Evolutionary conservation across 35 echinoderm and acorn worm species (phyloP).

Genomic region (Holothuria glaberrima): DNA sequence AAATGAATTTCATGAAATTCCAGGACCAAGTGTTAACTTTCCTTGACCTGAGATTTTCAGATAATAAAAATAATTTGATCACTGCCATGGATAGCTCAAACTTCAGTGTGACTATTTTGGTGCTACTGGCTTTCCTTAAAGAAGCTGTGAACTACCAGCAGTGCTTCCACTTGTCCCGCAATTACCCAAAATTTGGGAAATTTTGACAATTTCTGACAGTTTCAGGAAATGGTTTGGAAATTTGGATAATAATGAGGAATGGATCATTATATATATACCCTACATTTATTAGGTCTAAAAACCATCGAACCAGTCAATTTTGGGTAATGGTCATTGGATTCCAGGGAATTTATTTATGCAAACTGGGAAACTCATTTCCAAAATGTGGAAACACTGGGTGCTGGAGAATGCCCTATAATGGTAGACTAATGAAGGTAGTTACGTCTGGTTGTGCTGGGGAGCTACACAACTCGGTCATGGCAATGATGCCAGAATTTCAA

Average conservation of each 20-base stretch:
- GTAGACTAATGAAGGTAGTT: no score
- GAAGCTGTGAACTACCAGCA: no score
- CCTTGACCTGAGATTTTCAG: no score
- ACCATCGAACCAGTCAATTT: background rate
- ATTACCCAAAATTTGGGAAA: background rate
- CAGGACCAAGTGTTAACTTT: no score
- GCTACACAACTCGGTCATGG: no score
- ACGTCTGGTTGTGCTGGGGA: no score
- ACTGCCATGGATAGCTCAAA: no score
- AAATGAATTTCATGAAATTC: background rate
- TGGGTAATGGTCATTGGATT: background rate
- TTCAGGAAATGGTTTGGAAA: background rate
- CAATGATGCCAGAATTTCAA: no score
- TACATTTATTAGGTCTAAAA: slow-evolving; percentile 1
- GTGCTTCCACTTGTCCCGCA: background rate
- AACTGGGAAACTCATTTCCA: background rate
- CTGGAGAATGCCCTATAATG: background rate
- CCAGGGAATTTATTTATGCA: background rate
- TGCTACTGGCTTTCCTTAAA: no score
- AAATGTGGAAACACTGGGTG: background rate
- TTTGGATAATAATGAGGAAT: background rate
- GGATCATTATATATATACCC: background rate
- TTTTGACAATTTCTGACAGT: background rate
- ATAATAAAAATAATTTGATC: no score
- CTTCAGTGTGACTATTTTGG: no score